Conservation (phyloP, 2,797 vertebrate genomes). For the Cyprinodon diabolis region DNA sequence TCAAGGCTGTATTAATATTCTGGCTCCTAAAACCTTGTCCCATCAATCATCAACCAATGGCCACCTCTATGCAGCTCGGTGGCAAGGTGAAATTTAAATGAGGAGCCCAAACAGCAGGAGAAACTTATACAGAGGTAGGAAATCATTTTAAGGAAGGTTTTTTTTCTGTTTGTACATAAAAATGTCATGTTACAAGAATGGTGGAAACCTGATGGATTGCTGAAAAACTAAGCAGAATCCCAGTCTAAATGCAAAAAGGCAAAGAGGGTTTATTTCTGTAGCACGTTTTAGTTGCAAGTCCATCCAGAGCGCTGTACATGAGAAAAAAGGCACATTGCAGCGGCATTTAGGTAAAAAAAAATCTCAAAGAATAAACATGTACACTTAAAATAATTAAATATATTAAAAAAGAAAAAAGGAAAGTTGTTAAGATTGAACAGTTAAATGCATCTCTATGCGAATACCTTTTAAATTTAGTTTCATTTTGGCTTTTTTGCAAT, state of each 20-base stretch:
- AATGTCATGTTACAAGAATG: background rate
- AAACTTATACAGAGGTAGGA: background rate
- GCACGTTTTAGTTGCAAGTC: too few species aligned
- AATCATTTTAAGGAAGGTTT: background rate
- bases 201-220: background rate
- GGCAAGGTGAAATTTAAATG: constrained; percentile 2
- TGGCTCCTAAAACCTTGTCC: constrained; percentile 10
- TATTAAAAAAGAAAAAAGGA: too few species aligned
- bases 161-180: background rate
- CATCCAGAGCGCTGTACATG: too few species aligned
- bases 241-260: background rate
- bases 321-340: too few species aligned
- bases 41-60: constrained; percentile 7
- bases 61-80: background rate
- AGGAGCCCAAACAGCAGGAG: background rate
- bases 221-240: background rate
- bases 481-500: too few species aligned
- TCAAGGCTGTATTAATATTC: constrained; percentile 9
- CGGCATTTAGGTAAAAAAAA: too few species aligned
- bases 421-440: too few species aligned
- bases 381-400: too few species aligned
- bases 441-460: too few species aligned
- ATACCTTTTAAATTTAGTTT: too few species aligned
- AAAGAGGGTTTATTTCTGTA: too few species aligned
- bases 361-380: too few species aligned